Percentiles rank a stretch among this genome's conserved stretches.
Conservation (phyloP, 2,888 invertebrate genomes). For the Caenorhabditis drosophilae region DNA sequence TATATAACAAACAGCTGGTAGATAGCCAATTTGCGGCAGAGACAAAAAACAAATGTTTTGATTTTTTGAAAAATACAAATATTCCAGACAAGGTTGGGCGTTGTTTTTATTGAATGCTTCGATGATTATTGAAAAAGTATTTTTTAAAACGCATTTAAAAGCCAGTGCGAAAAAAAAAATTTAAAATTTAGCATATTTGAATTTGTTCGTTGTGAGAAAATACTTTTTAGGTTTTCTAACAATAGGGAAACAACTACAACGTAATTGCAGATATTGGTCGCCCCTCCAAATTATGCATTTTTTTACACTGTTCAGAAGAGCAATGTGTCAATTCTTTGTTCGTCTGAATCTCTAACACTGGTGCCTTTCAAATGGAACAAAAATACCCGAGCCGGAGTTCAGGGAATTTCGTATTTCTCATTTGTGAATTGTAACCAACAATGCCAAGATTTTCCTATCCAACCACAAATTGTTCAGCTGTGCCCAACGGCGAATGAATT, state of each 20-base stretch:
- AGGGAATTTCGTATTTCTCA: slow-evolving; percentile 24
- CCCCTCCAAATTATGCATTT: slow-evolving; percentile 25
- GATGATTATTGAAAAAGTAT: neutral
- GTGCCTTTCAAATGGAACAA: slow-evolving; percentile 24
- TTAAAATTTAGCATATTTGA: too few relatives aligned
- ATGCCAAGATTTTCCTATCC: neutral
- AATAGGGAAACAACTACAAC: neutral
- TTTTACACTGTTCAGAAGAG: neutral
- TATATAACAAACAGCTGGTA: slow-evolving; percentile 7
- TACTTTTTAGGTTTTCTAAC: too few relatives aligned
- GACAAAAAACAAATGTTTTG: slow-evolving; percentile 28
- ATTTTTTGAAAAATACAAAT: slow-evolving; percentile 25
- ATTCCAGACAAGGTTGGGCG: slow-evolving; percentile 22
- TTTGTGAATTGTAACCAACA: slow-evolving; percentile 6
- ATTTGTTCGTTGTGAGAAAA: too few relatives aligned
- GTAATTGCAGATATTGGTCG: slow-evolving; percentile 15
- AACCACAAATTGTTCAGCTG: neutral
- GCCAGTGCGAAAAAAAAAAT: neutral
- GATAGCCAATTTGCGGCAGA: slow-evolving; percentile 12
- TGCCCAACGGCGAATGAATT: neutral
- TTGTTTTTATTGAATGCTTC: neutral
- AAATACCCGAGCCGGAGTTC: slow-evolving; percentile 11
- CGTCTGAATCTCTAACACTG: slow-evolving; percentile 1
- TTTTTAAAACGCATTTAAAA: neutral
- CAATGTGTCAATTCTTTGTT: slow-evolving; percentile 5